Evolutionary conservation across 2,797 vertebrate species (phyloP).

Genomic region (Sebastes dallii): DNA sequence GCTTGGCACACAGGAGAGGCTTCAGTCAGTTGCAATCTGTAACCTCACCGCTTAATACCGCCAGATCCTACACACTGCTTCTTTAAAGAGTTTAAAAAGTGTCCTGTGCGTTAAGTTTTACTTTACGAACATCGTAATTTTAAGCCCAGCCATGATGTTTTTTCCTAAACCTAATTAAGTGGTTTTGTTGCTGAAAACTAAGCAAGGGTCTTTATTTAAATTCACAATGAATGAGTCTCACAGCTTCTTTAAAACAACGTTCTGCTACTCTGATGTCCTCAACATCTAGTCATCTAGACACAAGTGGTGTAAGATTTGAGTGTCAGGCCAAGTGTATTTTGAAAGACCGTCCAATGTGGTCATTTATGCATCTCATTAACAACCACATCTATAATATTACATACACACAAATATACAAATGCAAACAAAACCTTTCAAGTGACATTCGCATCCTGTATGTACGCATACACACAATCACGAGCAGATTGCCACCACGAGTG

Average conservation of each 20-base stretch:
- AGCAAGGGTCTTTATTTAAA: no score
- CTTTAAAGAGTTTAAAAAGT: no score
- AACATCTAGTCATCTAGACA: not conserved
- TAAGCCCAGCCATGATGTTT: no score
- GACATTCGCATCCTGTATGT: constrained; percentile 1
- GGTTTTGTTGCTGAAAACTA: no score
- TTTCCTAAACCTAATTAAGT: no score
- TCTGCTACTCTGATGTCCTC: not conserved
- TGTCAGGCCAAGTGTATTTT: not conserved
- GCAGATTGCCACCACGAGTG: constrained; percentile 15
- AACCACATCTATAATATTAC: not conserved
- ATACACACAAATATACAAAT: not conserved
- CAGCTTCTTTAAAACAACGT: not conserved
- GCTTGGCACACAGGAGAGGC: no score
- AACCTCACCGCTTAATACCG: no score
- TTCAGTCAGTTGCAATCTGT: no score
- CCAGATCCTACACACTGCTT: no score
- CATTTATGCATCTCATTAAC: not conserved
- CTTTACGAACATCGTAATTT: no score
- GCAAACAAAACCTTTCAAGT: constrained; percentile 8
- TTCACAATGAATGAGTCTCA: not conserved
- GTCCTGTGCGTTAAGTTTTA: no score
- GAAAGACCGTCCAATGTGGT: not conserved
- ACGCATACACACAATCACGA: not conserved
- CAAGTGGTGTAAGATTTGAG: not conserved